phyloP scores from a whole-genome alignment of 1,140 invertebrate species.

The Euglossa dilemma region DNA sequence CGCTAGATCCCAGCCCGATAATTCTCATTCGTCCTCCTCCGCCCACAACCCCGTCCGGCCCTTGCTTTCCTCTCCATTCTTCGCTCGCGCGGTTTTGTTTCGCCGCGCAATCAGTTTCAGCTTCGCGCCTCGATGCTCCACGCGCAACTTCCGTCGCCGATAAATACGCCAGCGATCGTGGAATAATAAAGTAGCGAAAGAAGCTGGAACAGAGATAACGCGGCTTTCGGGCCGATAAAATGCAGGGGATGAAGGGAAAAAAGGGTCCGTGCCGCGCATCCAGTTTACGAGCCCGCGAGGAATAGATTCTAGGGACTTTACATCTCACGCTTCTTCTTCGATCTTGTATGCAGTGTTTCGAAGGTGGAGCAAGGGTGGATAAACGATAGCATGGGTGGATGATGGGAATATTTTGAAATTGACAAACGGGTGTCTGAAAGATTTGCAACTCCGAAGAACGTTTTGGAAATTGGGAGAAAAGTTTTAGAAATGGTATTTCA shows the following conservation, averaged over 20 bases:
- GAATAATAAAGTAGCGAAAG: conserved; percentile 43
- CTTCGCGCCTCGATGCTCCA: conserved; percentile 28
- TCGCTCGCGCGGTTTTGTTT: conserved; percentile 10
- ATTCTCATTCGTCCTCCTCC: not conserved
- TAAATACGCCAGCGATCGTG: conserved; percentile 40
- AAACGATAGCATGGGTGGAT: too few species aligned
- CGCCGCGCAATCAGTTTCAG: conserved; percentile 40
- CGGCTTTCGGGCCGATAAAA: not conserved
- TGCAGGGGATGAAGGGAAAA: too few species aligned
- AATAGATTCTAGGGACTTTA: not conserved
- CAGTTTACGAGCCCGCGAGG: conserved; percentile 24
- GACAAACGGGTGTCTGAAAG: too few species aligned
- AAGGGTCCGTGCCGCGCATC: not conserved
- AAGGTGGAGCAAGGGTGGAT: not conserved
- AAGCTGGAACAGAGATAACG: not conserved
- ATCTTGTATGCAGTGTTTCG: not conserved
- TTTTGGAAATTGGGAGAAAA: too few species aligned
- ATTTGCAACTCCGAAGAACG: too few species aligned
- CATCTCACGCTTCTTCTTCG: not conserved
- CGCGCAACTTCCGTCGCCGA: conserved; percentile 37
- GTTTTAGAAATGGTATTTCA: too few species aligned
- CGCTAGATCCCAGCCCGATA: conserved; percentile 23
- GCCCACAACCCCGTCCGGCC: too few species aligned
- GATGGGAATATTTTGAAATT: too few species aligned
- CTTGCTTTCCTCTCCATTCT: not conserved